These are phyloP conservation scores for Regulus satrapa DNA, from an alignment of 2,113 vertebrate species.

Conservation along the genomic window DNA sequence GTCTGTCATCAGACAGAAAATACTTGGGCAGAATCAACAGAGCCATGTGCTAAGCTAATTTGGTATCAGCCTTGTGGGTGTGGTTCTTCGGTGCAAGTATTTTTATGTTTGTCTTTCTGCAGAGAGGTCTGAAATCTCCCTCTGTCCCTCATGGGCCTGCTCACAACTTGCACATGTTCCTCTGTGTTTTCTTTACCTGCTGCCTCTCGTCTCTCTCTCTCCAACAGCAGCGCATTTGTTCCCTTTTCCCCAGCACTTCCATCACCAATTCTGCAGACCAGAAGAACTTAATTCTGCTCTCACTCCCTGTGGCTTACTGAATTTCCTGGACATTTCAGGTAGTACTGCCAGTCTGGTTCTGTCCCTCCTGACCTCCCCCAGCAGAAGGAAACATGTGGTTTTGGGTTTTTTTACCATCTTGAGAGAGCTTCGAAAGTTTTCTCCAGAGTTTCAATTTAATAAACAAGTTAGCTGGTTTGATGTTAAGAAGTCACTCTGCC, in stretches of 20 bases:
- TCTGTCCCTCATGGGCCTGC: background rate
- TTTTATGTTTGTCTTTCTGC: background rate
- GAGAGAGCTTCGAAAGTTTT: background rate
- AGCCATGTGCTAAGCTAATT: background rate
- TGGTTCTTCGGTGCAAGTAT: background rate
- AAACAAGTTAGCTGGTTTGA: background rate
- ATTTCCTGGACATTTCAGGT: background rate
- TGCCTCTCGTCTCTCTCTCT: background rate
- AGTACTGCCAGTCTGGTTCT: background rate
- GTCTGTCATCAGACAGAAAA: background rate
- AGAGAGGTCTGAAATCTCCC: background rate
- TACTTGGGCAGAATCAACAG: background rate
- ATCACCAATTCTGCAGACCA: background rate
- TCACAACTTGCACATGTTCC: background rate
- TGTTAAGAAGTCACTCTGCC: background rate
- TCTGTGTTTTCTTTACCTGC: background rate
- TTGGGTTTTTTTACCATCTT: background rate
- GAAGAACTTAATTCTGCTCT: background rate
- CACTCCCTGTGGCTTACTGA: background rate
- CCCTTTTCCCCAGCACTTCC: background rate
- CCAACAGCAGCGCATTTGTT: rapidly evolving
- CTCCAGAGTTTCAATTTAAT: background rate
- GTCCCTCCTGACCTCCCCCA: background rate
- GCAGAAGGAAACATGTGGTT: background rate
- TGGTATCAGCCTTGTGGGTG: background rate